phyloP scores from a whole-genome alignment of 2,888 invertebrate species.

The Helleia helle region DNA sequence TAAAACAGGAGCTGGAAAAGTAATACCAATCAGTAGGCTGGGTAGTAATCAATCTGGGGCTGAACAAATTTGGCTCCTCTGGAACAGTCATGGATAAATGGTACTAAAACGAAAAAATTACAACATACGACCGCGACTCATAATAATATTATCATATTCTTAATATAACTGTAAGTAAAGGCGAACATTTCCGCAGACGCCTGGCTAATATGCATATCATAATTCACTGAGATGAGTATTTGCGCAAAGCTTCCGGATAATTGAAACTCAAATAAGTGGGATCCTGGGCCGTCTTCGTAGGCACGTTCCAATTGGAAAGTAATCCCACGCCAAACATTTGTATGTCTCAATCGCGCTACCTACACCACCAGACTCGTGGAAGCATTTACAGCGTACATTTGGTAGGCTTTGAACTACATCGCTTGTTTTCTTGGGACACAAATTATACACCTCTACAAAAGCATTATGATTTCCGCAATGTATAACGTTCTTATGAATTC shows the following conservation, averaged over 20 bases:
- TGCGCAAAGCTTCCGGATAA: constrained; percentile 54
- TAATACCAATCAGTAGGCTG: too few relatives aligned
- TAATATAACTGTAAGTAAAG: not conserved
- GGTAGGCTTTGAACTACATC: not conserved
- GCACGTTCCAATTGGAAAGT: constrained; percentile 71
- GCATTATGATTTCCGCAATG: not conserved
- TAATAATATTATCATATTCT: too few relatives aligned
- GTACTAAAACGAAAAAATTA: too few relatives aligned
- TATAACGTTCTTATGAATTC: not conserved
- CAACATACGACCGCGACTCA: too few relatives aligned
- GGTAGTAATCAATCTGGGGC: too few relatives aligned
- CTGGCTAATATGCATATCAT: constrained; percentile 54
- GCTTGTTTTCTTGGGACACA: not conserved
- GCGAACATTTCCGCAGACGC: not conserved
- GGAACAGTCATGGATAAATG: too few relatives aligned
- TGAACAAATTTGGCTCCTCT: too few relatives aligned
- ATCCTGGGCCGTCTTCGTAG: constrained; percentile 55
- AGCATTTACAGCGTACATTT: not conserved
- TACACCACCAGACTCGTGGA: constrained; percentile 22
- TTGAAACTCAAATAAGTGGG: constrained; percentile 66
- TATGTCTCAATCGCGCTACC: constrained; percentile 55
- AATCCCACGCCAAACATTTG: constrained; percentile 67
- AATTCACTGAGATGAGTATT: constrained; percentile 50
- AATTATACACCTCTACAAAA: not conserved
- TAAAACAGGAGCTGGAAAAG: too few relatives aligned